Evolutionary conservation across 35 echinoderm and acorn worm genomes (phyloP).

Genomic region (Chiridota heheva): DNA sequence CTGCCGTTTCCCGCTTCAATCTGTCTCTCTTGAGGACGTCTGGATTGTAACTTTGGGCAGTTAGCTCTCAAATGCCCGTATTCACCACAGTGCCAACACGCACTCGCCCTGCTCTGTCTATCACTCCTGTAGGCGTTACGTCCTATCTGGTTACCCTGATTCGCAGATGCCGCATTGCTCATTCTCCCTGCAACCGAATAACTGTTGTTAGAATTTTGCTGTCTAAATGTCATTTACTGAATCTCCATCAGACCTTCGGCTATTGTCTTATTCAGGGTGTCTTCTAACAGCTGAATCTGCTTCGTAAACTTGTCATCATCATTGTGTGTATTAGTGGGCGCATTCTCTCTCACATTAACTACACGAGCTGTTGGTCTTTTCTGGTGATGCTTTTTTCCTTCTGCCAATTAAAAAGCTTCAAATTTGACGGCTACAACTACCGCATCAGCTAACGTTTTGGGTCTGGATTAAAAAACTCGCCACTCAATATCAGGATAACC

Average conservation of each 20-base stretch:
- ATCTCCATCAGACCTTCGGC: neutral
- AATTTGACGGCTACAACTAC: conserved; percentile 39
- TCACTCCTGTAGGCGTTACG: neutral
- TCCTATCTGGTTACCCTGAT: neutral
- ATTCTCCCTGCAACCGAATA: neutral
- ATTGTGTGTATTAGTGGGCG: neutral
- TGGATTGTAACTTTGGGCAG: neutral
- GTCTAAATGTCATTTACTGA: neutral
- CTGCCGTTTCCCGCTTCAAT: conserved; percentile 27
- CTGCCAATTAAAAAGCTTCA: conserved; percentile 49
- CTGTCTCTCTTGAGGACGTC: neutral
- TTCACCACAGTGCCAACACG: conserved; percentile 10
- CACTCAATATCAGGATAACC: conserved; percentile 26
- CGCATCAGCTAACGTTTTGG: conserved; percentile 15
- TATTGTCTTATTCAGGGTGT: neutral
- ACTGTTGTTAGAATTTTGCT: no score
- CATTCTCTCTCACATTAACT: neutral
- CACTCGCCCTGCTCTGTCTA: neutral
- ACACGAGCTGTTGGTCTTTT: neutral
- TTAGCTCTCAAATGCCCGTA: neutral
- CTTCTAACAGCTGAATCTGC: neutral
- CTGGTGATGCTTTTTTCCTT: neutral
- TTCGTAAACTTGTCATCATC: neutral
- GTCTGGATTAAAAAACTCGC: conserved; percentile 30
- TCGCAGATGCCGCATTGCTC: neutral